Conservation (phyloP, 2,113 vertebrate genomes). For the human region DNA sequence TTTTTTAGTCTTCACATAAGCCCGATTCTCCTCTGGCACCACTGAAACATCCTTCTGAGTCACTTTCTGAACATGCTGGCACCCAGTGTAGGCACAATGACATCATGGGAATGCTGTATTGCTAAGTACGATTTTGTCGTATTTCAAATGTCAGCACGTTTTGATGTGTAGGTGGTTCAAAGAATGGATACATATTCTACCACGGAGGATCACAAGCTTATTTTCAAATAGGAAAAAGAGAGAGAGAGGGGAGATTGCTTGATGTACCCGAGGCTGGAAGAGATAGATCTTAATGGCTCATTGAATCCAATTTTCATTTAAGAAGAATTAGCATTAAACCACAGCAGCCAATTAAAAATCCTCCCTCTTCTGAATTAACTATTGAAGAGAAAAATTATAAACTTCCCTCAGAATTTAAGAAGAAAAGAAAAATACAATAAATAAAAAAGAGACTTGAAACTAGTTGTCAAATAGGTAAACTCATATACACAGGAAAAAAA, state of each 20-base stretch:
- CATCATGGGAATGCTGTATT: background rate
- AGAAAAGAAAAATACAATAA: background rate
- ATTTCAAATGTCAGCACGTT: background rate
- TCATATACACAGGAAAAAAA: background rate
- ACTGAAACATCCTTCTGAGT: background rate
- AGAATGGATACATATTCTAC: background rate
- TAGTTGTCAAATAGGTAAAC: background rate
- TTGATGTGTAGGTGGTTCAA: background rate
- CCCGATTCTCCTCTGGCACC: slow-evolving; percentile 13
- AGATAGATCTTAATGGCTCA: background rate
- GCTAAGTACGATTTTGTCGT: background rate
- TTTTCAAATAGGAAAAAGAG: background rate
- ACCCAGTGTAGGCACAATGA: background rate
- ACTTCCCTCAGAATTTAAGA: background rate
- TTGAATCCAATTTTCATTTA: background rate
- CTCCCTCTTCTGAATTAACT: background rate
- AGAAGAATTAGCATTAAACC: background rate
- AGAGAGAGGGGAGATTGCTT: too few species aligned
- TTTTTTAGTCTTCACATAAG: background rate
- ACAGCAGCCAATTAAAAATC: background rate
- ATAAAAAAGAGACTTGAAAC: background rate
- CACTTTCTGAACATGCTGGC: background rate
- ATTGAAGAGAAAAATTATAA: background rate
- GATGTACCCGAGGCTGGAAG: background rate
- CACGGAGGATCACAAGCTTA: background rate